A percentile compares a stretch with the other conserved stretches of the same genome.
phyloP scores from a whole-genome alignment of 2,888 invertebrate genomes.

The Chymomyza amoena region DNA sequence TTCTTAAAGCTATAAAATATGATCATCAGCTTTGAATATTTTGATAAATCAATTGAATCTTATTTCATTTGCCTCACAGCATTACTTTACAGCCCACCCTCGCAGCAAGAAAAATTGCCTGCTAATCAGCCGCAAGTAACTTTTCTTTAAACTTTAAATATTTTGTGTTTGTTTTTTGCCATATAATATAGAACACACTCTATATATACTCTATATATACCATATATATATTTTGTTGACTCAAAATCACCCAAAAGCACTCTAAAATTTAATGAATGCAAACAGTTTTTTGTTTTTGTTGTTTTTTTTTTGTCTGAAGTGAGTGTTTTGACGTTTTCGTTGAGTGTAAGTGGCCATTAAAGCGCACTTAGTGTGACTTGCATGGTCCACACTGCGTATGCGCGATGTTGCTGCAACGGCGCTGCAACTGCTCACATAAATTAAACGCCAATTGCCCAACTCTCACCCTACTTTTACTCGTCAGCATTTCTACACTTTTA shows the following conservation, averaged over 20 bases:
- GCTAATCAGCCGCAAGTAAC: no score
- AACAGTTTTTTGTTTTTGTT: background rate
- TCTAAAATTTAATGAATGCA: background rate
- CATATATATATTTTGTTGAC: background rate
- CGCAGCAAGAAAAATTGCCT: no score
- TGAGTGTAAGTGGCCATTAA: background rate
- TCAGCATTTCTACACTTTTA: slow-evolving; percentile 33
- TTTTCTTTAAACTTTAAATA: no score
- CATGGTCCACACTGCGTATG: background rate
- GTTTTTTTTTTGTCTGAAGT: background rate
- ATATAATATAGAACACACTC: background rate
- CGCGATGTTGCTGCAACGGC: background rate
- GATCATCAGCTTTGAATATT: no score
- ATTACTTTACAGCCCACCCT: no score
- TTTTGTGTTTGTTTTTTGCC: no score
- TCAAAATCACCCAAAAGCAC: background rate
- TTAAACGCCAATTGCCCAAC: slow-evolving; percentile 39
- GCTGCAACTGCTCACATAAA: background rate
- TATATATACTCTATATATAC: background rate
- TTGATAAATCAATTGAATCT: no score
- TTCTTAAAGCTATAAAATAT: no score
- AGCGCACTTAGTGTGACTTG: background rate
- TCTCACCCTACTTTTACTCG: slow-evolving; percentile 31
- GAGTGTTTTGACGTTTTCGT: background rate
- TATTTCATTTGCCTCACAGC: no score